Evolutionary conservation across 1,140 invertebrate species (phyloP).

Genomic region (Adelges cooleyi): DNA sequence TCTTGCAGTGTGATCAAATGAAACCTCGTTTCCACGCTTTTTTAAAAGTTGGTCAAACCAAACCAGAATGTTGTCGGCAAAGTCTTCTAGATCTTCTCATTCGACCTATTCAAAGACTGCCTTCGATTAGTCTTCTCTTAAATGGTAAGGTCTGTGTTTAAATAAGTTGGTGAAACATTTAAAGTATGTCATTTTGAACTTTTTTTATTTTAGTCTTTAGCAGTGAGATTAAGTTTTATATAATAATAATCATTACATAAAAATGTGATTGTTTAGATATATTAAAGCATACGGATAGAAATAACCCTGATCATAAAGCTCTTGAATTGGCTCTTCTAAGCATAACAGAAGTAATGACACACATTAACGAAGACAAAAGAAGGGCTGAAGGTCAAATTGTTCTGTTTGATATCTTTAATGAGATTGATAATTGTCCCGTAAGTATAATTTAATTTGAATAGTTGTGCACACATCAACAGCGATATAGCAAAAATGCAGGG

Average conservation of each 20-base stretch:
- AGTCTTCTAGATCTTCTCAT: slow-evolving; percentile 89
- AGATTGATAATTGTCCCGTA: slow-evolving; percentile 93
- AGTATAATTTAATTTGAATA: slow-evolving; percentile 38
- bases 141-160: slow-evolving; percentile 52
- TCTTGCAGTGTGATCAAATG: slow-evolving; percentile 75
- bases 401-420: slow-evolving; percentile 95
- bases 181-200: no score
- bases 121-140: slow-evolving; percentile 85
- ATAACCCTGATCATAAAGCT: slow-evolving; percentile 70
- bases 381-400: slow-evolving; percentile 87
- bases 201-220: no score
- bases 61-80: slow-evolving; percentile 89
- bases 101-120: slow-evolving; percentile 89
- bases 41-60: slow-evolving; percentile 86
- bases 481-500: no score
- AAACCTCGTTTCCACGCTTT: slow-evolving; percentile 96
- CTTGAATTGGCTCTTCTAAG: slow-evolving; percentile 73
- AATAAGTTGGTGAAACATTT: no score
- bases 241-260: no score
- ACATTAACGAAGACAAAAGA: slow-evolving; percentile 94
- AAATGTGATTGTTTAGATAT: slow-evolving; percentile 79
- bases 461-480: no score
- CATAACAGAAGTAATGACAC: slow-evolving; percentile 88
- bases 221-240: no score
- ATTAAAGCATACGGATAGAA: slow-evolving; percentile 76